These are phyloP conservation scores for Mus minutoides DNA, from an alignment of 2,797 vertebrate genomes.

Conservation along the genomic window DNA sequence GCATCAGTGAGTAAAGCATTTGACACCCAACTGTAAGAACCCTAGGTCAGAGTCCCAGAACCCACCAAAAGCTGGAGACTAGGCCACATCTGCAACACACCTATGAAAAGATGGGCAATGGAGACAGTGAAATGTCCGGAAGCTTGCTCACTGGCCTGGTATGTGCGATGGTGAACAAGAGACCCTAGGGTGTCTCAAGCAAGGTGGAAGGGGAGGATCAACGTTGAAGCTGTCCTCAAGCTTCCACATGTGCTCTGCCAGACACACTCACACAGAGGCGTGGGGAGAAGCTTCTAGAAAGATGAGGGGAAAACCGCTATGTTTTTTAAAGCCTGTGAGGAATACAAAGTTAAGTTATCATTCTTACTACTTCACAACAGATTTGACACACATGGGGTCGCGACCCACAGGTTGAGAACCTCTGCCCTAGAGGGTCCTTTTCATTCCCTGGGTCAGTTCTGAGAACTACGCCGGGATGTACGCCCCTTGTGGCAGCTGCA, in stretches of 20 bases:
- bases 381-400: too few species aligned
- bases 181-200: background rate
- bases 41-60: background rate
- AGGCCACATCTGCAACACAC: background rate
- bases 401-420: background rate
- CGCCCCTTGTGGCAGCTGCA: background rate
- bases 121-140: background rate
- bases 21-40: background rate
- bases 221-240: background rate
- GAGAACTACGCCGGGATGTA: slow-evolving; percentile 2
- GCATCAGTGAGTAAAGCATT: background rate
- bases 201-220: background rate
- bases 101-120: accelerated
- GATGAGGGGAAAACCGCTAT: background rate
- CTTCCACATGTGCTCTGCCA: too few species aligned
- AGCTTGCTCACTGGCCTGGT: too few species aligned
- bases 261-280: background rate
- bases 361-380: background rate
- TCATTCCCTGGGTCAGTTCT: background rate
- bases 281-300: background rate
- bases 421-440: background rate
- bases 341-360: background rate
- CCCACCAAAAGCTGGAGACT: background rate
- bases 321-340: background rate
- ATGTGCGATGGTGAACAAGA: background rate